phyloP scores from a whole-genome alignment of 1,140 invertebrate genomes.

The Galleria mellonella region DNA sequence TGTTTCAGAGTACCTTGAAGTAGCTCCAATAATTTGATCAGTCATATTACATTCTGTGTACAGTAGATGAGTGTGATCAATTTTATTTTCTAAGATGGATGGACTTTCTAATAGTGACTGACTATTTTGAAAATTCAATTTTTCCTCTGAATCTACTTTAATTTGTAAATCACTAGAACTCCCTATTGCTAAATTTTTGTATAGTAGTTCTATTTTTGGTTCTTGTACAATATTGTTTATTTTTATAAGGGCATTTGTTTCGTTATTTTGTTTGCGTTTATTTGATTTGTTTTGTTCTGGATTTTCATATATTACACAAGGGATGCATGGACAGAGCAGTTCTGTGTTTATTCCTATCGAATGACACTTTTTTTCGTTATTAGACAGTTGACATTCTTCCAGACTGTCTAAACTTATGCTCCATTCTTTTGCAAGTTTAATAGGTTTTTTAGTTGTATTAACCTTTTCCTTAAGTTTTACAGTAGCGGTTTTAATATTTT shows the following conservation, averaged over 20 bases:
- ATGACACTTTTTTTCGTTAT: constrained; percentile 28
- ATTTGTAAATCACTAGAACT: constrained; percentile 31
- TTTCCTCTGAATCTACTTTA: constrained; percentile 14
- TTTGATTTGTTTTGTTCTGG: constrained; percentile 22
- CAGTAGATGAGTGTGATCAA: too few species aligned
- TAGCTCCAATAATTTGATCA: too few species aligned
- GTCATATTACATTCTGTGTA: too few species aligned
- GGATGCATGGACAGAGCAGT: constrained; percentile 47
- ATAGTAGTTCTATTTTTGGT: constrained; percentile 43
- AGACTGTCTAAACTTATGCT: constrained; percentile 61
- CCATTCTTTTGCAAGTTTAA: constrained; percentile 33
- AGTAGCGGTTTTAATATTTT: neutral
- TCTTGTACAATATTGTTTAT: constrained; percentile 8
- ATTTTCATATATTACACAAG: constrained; percentile 52
- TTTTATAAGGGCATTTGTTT: constrained; percentile 9
- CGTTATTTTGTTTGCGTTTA: constrained; percentile 24
- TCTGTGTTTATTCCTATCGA: constrained; percentile 56
- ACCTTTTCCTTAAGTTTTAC: neutral
- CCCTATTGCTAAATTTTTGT: constrained; percentile 45
- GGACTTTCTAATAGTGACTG: too few species aligned
- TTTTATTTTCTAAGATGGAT: too few species aligned
- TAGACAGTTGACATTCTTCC: constrained; percentile 25
- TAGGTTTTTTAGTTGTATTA: neutral
- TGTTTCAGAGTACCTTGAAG: too few species aligned
- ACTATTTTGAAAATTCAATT: constrained; percentile 1